These are phyloP conservation scores for Caenorhabditis japonica DNA, from an alignment of 2,888 invertebrate species.

Conservation along the genomic window DNA sequence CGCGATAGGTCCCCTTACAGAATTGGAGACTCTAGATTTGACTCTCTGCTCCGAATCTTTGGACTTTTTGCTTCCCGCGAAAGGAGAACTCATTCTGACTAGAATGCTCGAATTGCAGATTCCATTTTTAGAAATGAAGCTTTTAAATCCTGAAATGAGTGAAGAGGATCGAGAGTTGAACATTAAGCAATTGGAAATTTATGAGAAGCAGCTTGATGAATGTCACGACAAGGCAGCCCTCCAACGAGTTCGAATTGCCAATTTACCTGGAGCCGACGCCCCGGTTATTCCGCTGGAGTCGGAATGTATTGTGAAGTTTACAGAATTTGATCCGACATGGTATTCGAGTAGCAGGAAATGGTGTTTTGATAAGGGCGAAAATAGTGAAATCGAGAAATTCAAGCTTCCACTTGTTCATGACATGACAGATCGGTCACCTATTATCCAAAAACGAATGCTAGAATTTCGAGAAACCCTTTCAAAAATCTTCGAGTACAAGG, in stretches of 20 bases:
- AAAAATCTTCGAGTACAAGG: slow-evolving; percentile 17
- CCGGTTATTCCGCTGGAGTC: background rate
- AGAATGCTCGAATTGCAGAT: slow-evolving; percentile 16
- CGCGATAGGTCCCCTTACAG: slow-evolving; percentile 19
- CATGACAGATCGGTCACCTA: background rate
- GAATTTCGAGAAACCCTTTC: slow-evolving; percentile 17
- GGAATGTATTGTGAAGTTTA: slow-evolving; percentile 2
- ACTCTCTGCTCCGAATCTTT: background rate
- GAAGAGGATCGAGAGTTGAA: background rate
- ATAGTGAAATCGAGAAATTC: slow-evolving; percentile 9
- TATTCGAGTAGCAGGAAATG: slow-evolving; percentile 23
- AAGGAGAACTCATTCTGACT: slow-evolving; percentile 9
- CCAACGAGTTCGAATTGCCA: background rate
- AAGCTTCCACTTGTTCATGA: slow-evolving; percentile 14
- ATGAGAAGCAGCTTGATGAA: slow-evolving; percentile 6
- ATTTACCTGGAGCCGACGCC: background rate
- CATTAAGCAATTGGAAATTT: background rate
- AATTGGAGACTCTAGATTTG: slow-evolving; percentile 16
- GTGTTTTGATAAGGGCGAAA: background rate
- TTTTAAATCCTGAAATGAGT: background rate
- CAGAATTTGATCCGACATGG: slow-evolving; percentile 14
- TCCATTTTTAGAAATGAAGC: background rate
- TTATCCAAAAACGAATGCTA: slow-evolving; percentile 3
- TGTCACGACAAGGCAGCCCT: background rate
- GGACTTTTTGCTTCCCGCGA: background rate